phyloP scores from a whole-genome alignment of 1,140 invertebrate species.

The Harpegnathos saltator region DNA sequence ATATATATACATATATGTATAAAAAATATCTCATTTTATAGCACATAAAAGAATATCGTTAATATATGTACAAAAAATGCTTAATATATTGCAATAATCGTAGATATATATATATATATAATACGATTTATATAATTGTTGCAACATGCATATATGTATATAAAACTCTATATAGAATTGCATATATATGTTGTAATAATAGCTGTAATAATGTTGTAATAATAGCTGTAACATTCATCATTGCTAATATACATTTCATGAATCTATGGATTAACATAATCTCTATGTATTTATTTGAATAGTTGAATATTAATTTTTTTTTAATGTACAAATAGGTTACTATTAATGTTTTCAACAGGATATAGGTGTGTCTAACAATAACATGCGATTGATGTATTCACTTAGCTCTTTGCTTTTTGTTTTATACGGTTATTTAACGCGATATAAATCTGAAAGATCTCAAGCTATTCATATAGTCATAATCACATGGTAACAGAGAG shows the following conservation, averaged over 20 bases:
- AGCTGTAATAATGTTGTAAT: slow-evolving; percentile 22
- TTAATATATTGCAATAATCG: background rate
- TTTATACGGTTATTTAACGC: background rate
- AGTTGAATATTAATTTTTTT: slow-evolving; percentile 36
- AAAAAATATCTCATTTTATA: background rate
- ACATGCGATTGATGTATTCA: slow-evolving; percentile 11
- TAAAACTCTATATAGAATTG: too few species aligned
- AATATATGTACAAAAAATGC: background rate
- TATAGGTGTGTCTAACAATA: background rate
- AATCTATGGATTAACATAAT: slow-evolving; percentile 59
- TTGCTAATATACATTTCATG: slow-evolving; percentile 32
- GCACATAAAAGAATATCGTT: background rate
- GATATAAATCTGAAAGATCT: slow-evolving; percentile 4
- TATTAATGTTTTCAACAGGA: slow-evolving; percentile 11
- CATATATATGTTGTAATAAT: slow-evolving; percentile 19
- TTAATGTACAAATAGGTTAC: background rate
- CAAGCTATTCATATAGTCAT: too few species aligned
- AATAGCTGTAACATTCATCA: slow-evolving; percentile 3
- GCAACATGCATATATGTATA: slow-evolving; percentile 9
- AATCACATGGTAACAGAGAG: background rate
- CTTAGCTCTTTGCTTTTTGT: background rate
- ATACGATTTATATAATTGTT: slow-evolving; percentile 27
- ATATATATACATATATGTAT: slow-evolving; percentile 5
- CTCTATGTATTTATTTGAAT: slow-evolving; percentile 19
- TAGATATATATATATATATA: background rate